Evolutionary conservation across 2,113 vertebrate genomes (phyloP).

Genomic region (Apteryx mantelli): DNA sequence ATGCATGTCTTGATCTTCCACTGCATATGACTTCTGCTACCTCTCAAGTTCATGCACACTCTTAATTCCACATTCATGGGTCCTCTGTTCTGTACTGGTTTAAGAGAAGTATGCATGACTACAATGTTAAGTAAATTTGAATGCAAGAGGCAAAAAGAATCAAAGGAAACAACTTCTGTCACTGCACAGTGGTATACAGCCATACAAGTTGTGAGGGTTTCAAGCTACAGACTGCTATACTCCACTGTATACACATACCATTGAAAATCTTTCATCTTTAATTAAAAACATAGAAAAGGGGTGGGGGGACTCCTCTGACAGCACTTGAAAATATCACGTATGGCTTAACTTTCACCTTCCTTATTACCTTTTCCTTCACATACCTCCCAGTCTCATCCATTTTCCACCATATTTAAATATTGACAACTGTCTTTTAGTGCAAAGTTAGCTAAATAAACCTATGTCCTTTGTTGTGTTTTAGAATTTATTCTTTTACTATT

Average conservation of each 20-base stretch:
- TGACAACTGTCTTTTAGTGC: background rate
- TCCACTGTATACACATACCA: background rate
- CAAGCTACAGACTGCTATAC: background rate
- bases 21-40: background rate
- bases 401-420: background rate
- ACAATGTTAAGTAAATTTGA: background rate
- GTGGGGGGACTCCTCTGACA: background rate
- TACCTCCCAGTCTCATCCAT: background rate
- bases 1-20: background rate
- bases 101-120: background rate
- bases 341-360: background rate
- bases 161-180: background rate
- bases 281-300: background rate
- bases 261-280: background rate
- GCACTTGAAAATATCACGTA: background rate
- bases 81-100: background rate
- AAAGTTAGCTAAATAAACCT: background rate
- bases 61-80: background rate
- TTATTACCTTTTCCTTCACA: background rate
- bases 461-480: background rate
- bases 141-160: background rate
- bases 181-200: background rate
- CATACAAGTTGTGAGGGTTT: background rate
- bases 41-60: background rate
- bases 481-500: background rate